A percentile compares a stretch with the other conserved stretches of the same genome.
Conservation (phyloP, 1,140 invertebrate genomes). For the Dendroctonus ponderosae region DNA sequence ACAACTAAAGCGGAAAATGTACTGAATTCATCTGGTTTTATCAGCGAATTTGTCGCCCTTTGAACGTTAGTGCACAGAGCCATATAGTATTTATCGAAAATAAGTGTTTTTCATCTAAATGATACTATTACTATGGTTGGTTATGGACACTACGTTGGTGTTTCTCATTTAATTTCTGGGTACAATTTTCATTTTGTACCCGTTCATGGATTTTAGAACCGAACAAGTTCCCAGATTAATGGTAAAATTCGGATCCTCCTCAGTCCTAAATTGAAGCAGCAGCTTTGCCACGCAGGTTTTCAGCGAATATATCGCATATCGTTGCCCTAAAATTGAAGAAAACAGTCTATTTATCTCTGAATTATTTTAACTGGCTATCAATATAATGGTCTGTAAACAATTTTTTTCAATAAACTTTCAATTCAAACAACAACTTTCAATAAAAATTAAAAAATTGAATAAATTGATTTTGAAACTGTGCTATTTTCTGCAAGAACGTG, state of each 20-base stretch:
- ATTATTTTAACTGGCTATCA: not conserved
- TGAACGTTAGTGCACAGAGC: too few relatives aligned
- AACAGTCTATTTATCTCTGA: not conserved
- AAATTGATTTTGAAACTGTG: too few relatives aligned
- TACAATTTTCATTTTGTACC: constrained; percentile 39
- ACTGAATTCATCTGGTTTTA: too few relatives aligned
- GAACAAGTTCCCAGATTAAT: constrained; percentile 40
- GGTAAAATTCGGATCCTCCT: constrained; percentile 33
- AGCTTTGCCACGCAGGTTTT: constrained; percentile 53
- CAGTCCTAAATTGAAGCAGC: constrained; percentile 44
- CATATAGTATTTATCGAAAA: too few relatives aligned
- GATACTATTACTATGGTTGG: too few relatives aligned
- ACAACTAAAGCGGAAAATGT: too few relatives aligned
- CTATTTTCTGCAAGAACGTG: too few relatives aligned
- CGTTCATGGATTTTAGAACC: constrained; percentile 45
- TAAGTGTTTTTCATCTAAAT: too few relatives aligned
- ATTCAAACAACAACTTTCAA: too few relatives aligned
- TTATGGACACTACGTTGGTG: not conserved
- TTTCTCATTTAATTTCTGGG: not conserved
- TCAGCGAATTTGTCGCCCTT: too few relatives aligned
- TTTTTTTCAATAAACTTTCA: too few relatives aligned
- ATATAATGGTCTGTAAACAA: not conserved
- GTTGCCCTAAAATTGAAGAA: constrained; percentile 49
- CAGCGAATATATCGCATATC: constrained; percentile 54
- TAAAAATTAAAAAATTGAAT: too few relatives aligned